phyloP scores from a whole-genome alignment of 2,113 vertebrate species.

The Apodemus sylvaticus region DNA sequence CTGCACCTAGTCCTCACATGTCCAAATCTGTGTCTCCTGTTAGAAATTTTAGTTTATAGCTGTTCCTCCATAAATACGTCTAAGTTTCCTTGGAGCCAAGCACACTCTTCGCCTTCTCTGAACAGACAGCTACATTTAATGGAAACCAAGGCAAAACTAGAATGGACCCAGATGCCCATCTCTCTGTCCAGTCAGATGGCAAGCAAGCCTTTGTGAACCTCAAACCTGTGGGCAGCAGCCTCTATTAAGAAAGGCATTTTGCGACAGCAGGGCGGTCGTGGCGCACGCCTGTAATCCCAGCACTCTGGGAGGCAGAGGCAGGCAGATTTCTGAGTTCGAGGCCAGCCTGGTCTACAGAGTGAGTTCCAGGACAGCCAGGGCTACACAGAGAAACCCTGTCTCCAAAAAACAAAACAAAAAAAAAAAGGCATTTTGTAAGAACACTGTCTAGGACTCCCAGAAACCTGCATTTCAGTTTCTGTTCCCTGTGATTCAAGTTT shows the following conservation, averaged over 20 bases:
- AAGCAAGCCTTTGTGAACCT: neutral
- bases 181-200: neutral
- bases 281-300: no score
- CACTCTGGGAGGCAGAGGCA: no score
- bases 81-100: neutral
- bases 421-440: fast-evolving
- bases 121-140: neutral
- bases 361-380: no score
- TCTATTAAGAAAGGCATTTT: neutral
- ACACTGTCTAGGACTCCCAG: neutral
- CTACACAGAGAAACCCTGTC: no score
- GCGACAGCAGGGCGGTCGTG: no score
- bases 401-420: no score
- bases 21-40: neutral
- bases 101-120: neutral
- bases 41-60: neutral
- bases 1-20: no score
- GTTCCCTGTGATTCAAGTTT: neutral
- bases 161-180: neutral
- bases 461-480: neutral
- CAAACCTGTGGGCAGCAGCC: neutral
- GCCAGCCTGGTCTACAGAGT: no score
- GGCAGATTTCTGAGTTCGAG: no score
- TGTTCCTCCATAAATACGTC: neutral
- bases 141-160: neutral